Conservation (phyloP, 2,888 invertebrate genomes). For the Punctoribates punctum region DNA sequence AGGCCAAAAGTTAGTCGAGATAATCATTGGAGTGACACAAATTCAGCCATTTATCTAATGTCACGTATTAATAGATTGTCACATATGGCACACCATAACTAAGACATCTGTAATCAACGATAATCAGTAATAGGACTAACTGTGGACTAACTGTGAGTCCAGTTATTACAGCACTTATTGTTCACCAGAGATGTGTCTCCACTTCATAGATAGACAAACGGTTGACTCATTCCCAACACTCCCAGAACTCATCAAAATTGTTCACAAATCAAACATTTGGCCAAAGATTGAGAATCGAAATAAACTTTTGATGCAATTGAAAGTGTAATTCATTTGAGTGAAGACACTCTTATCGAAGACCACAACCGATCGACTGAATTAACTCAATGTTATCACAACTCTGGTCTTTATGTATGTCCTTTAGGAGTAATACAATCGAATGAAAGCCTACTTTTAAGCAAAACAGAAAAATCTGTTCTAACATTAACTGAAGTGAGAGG, state of each 20-base stretch:
- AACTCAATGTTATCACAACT: not conserved
- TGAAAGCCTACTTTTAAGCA: constrained; percentile 5
- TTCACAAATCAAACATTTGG: not conserved
- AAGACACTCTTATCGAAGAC: not conserved
- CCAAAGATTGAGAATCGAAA: not conserved
- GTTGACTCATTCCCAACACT: not conserved
- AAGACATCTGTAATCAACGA: constrained; percentile 17
- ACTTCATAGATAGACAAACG: not conserved
- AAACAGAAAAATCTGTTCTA: not conserved
- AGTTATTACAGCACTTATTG: not conserved
- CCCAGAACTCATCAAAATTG: constrained; percentile 8
- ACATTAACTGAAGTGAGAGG: constrained; percentile 8
- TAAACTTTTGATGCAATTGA: constrained; percentile 10
- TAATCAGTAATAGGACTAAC: not conserved
- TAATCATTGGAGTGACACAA: not conserved
- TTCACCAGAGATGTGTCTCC: not conserved
- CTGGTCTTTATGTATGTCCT: not conserved
- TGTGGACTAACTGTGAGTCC: not conserved
- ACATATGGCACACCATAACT: constrained; percentile 1
- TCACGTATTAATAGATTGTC: constrained; percentile 15
- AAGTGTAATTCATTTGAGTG: not conserved
- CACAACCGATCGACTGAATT: not conserved
- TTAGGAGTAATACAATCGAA: not conserved
- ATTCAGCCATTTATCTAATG: not conserved
- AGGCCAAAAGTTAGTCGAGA: not conserved